These are phyloP conservation scores for Protobothrops flavoviridis DNA, from an alignment of 2,113 vertebrate genomes.

Conservation along the genomic window DNA sequence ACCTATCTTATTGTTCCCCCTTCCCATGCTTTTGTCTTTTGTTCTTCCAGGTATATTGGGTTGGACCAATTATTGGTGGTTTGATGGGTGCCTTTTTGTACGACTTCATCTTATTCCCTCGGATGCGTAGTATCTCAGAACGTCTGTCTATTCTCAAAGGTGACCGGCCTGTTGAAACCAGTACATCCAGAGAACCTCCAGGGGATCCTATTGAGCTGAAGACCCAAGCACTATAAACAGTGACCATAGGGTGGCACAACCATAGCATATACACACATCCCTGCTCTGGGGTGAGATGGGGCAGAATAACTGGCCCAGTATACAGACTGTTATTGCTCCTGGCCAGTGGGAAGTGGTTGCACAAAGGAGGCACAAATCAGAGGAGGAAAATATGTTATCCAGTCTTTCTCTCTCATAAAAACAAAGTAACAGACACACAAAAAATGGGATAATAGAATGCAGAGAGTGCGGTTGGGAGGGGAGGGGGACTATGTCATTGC, in stretches of 20 bases:
- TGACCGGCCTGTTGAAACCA: constrained; percentile 72
- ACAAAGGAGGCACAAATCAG: constrained; percentile 21
- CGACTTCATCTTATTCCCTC: constrained; percentile 89
- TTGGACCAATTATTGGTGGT: constrained; percentile 87
- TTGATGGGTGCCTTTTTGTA: constrained; percentile 85
- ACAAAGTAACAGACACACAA: background rate
- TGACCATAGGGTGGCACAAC: background rate
- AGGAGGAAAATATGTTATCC: constrained; percentile 32
- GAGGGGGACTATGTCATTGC: constrained; percentile 44
- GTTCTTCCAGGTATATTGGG: constrained; percentile 85
- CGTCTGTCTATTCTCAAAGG: constrained; percentile 89
- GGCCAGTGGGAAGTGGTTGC: constrained; percentile 40
- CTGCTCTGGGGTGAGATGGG: constrained; percentile 42
- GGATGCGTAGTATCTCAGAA: constrained; percentile 85
- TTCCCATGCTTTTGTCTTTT: constrained; percentile 36
- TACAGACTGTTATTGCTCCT: constrained; percentile 34
- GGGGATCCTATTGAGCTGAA: constrained; percentile 88
- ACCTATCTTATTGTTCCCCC: background rate
- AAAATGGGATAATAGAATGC: constrained; percentile 2
- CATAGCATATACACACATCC: background rate
- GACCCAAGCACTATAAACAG: constrained; percentile 84
- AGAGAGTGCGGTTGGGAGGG: background rate
- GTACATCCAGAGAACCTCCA: constrained; percentile 76
- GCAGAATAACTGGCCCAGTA: constrained; percentile 31
- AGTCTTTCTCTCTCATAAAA: constrained; percentile 14